Base-by-base conservation (phyloP, 2,888 invertebrate genomes). In the Lycaena phlaeas region DNA sequence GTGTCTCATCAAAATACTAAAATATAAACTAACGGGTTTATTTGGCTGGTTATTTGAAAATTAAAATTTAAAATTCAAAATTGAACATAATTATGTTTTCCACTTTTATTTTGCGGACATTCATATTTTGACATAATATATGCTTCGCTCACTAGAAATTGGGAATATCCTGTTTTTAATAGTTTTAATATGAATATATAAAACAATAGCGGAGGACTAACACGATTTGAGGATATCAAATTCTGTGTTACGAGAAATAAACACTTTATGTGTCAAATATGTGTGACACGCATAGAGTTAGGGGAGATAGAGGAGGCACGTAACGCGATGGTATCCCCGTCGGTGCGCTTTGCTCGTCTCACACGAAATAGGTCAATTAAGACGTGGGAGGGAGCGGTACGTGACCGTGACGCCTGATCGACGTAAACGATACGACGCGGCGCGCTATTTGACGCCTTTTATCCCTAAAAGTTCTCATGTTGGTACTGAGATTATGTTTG, bases 291-390 rank as follows among this genome's bases (percentile, higher is more conserved):
- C 57, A 61, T 58, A 54, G 57, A 58, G 52, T 47, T 40, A 45
- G 48, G 44, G 50, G 53, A 50, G 70, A 65, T 66, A 67, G 57
- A 53, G 57, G 50, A 53, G 56, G 73, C 79, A 77, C 79, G 78
- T 77, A 59, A 50, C 51, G 73, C 61, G 82, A 82, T 82, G 62
- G 65, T 82, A 82, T 84, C 82, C 82, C 4, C 18, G 2, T 65
- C 68, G 67, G 69, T 58, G 62, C 59, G 57, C 54, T 50, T 63
- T 56, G 58, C 66, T 68, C 67, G 72, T 65, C 73, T 74, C 69
- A 79, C 78, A 78, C 78, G 75, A 81, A 84, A 78, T 78, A 65
- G 82, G 79, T 81, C 82, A 79, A 84, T 84, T 82, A 82, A 75
- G 78, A 79, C 81, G 84, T 81, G 81, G 81, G 81, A 79, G 82